Evolutionary conservation across 2,113 vertebrate species (phyloP).

Genomic region (Hucho hucho): DNA sequence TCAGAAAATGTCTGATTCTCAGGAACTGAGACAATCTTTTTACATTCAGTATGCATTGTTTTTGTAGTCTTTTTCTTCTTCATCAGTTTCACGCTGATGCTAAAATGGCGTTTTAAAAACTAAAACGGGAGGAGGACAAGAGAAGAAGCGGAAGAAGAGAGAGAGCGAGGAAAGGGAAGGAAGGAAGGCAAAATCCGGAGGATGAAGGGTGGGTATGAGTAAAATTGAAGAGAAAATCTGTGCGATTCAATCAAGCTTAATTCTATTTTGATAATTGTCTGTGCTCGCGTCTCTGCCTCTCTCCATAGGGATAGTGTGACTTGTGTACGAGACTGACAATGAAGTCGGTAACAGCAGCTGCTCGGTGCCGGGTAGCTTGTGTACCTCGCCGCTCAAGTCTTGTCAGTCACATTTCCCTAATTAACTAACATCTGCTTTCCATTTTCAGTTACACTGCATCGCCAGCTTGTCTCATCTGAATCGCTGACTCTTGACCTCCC

Average conservation of each 20-base stretch:
- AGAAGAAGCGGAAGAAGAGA: constrained; percentile 24
- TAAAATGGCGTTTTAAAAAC: constrained; percentile 2
- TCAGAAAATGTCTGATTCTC: constrained; percentile 28
- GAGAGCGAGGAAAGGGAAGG: background rate
- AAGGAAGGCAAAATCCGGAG: constrained; percentile 26
- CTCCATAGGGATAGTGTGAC: constrained; percentile 85
- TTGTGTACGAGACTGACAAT: constrained; percentile 91
- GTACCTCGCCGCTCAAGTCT: constrained; percentile 89
- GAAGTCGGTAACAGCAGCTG: constrained; percentile 90
- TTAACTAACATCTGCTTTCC: constrained; percentile 99
- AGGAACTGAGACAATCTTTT: background rate
- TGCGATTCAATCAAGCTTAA: constrained; percentile 74
- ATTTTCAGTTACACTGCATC: constrained; percentile 92
- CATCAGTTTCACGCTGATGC: constrained; percentile 34
- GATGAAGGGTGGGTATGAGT: constrained; percentile 29
- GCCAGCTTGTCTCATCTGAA: constrained; percentile 96
- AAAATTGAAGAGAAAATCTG: constrained; percentile 53
- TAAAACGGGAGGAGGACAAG: background rate
- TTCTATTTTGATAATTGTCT: constrained; percentile 78
- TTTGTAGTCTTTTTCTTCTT: constrained; percentile 10
- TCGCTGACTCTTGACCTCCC: constrained; percentile 94
- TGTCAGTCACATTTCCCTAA: constrained; percentile 99
- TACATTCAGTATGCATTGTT: constrained; percentile 7
- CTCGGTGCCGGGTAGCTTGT: constrained; percentile 86
- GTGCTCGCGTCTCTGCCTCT: constrained; percentile 51